Percentiles rank a stretch among this genome's conserved stretches.
These are phyloP conservation scores for Myotis findleyi DNA, from an alignment of 2,797 vertebrate genomes.

Conservation along the genomic window DNA sequence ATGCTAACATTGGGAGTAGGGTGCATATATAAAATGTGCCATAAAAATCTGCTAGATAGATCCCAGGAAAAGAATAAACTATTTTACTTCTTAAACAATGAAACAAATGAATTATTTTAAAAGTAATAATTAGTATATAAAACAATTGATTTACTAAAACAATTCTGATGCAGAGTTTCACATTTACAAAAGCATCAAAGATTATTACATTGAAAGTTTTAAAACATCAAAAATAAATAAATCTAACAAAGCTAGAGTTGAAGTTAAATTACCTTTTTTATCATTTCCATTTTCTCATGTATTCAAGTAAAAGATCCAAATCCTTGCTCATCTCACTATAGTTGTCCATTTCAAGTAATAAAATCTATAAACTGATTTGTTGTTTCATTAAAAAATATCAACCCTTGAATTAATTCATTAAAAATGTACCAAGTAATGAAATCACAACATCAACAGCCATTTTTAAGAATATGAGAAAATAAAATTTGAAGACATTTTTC, in stretches of 20 bases:
- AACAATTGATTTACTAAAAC: constrained; percentile 6
- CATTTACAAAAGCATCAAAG: constrained; percentile 28
- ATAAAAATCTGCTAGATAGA: constrained; percentile 2
- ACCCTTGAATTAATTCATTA: neutral
- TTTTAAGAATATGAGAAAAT: constrained; percentile 22
- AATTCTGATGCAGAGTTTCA: neutral
- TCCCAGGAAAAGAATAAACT: neutral
- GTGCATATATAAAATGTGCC: neutral
- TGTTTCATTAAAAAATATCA: constrained; percentile 8
- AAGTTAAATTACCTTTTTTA: neutral
- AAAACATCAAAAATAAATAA: constrained; percentile 36
- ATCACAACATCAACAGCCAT: neutral
- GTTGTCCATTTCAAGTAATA: constrained; percentile 14
- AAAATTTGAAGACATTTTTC: constrained; percentile 4
- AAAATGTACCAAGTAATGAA: constrained; percentile 36
- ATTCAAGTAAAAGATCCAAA: constrained; percentile 31
- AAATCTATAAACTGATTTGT: neutral
- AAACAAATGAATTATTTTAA: neutral
- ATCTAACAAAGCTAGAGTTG: constrained; percentile 19
- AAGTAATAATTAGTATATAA: neutral
- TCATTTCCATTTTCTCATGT: neutral
- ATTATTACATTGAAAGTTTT: neutral
- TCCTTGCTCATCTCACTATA: neutral
- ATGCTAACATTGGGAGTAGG: neutral
- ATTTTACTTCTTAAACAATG: neutral